phyloP scores from a whole-genome alignment of 1,140 invertebrate species.

The Metopolophium dirhodum region DNA sequence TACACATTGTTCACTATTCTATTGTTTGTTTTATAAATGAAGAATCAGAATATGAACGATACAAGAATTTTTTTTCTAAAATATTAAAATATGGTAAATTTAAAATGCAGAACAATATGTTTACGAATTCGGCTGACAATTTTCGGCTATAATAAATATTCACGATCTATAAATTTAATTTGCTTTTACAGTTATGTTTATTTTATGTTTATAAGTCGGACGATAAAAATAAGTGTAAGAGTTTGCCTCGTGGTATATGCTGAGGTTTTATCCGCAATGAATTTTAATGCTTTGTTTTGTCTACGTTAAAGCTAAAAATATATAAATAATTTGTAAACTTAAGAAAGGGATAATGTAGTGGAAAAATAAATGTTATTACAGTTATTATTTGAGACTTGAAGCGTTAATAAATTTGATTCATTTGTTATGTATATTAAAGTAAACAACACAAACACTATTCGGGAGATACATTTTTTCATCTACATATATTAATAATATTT shows the following conservation, averaged over 20 bases:
- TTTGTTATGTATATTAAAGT: neutral
- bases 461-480: neutral
- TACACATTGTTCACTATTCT: too few relatives aligned
- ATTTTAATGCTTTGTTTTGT: neutral
- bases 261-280: neutral
- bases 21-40: too few relatives aligned
- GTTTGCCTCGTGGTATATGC: neutral
- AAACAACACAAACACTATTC: neutral
- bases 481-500: neutral
- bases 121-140: neutral
- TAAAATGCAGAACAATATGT: neutral
- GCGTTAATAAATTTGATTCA: neutral
- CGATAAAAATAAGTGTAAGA: neutral
- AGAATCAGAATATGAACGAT: neutral
- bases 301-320: neutral
- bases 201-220: neutral
- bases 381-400: neutral
- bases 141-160: neutral
- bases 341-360: neutral
- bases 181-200: neutral
- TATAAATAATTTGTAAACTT: conserved; percentile 4
- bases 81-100: neutral
- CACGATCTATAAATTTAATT: neutral
- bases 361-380: conserved; percentile 25
- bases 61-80: neutral